These are phyloP conservation scores for Sycophaga agraensis DNA, from an alignment of 1,140 invertebrate genomes.

Conservation along the genomic window DNA sequence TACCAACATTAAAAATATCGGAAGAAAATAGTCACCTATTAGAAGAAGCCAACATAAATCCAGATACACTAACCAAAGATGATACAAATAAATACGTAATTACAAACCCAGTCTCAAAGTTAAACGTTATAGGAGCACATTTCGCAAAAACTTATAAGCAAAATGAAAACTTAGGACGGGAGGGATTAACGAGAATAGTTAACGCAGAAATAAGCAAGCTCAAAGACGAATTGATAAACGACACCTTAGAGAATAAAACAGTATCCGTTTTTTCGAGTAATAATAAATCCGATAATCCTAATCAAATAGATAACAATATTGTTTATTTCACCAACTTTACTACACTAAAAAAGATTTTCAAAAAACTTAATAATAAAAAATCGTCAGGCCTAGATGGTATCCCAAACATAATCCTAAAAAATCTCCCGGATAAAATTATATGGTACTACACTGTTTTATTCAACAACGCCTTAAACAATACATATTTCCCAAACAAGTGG, in stretches of 20 bases:
- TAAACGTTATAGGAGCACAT: conserved; percentile 21
- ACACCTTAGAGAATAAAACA: not conserved
- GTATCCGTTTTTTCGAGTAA: no score
- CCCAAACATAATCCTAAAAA: no score
- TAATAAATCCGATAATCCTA: not conserved
- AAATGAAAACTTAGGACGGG: conserved; percentile 5
- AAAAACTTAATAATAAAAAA: no score
- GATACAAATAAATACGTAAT: conserved; percentile 6
- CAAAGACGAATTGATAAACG: not conserved
- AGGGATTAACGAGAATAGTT: not conserved
- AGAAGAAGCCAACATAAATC: not conserved
- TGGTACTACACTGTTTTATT: no score
- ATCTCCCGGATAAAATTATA: no score
- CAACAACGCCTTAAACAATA: no score
- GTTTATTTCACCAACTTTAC: no score
- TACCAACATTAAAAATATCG: not conserved
- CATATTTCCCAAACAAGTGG: no score
- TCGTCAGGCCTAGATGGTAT: no score
- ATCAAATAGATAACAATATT: not conserved
- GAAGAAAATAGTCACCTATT: not conserved
- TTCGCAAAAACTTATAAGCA: conserved; percentile 7
- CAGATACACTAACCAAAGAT: not conserved
- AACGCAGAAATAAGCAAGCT: not conserved
- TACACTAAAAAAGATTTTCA: no score
- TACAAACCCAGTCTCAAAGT: conserved; percentile 1